Percentiles rank a stretch among this genome's conserved stretches.
Evolutionary conservation across 2,113 vertebrate species (phyloP).

Genomic region (Chlamydotis undulata): DNA sequence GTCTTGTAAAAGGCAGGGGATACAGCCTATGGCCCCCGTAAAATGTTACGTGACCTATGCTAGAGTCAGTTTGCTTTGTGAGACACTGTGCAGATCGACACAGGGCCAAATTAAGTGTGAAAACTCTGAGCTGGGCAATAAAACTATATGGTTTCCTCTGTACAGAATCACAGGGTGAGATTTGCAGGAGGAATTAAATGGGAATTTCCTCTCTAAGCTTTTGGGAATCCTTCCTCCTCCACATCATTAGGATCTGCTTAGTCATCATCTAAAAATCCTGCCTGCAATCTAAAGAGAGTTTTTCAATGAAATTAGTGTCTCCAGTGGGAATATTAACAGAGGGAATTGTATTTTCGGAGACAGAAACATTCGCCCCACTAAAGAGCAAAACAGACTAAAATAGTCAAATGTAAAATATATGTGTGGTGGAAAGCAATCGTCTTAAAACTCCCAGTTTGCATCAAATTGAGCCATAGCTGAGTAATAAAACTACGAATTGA

Average conservation of each 20-base stretch:
- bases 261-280: conserved; percentile 32
- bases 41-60: neutral
- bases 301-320: conserved; percentile 11
- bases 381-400: neutral
- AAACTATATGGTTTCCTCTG: neutral
- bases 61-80: neutral
- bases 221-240: conserved; percentile 17
- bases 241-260: neutral
- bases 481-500: neutral
- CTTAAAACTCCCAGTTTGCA: neutral
- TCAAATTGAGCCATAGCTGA: neutral
- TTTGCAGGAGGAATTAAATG: conserved; percentile 7
- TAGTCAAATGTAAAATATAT: neutral
- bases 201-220: neutral
- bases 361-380: neutral
- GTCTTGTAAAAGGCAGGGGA: neutral
- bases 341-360: neutral
- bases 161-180: neutral
- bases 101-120: neutral
- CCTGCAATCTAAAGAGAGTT: neutral
- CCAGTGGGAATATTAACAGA: conserved; percentile 34
- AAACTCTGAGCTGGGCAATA: neutral
- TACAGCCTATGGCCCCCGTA: neutral
- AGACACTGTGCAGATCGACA: neutral
- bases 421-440: neutral